phyloP scores from a whole-genome alignment of 37 sponge, comb jelly and placozoan genomes.

The Bolinopsis microptera region DNA sequence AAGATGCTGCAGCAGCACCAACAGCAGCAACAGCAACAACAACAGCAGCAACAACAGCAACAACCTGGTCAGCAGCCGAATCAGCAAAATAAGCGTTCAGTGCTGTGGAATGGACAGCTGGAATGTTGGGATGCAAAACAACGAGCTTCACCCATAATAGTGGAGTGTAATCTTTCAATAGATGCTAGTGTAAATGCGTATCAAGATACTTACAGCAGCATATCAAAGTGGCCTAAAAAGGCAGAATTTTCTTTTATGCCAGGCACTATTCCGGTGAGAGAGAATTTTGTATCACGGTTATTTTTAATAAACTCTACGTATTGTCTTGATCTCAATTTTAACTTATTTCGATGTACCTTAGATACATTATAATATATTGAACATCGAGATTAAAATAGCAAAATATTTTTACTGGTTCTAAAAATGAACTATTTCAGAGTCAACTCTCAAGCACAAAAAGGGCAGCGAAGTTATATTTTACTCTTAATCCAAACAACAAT shows the following conservation, averaged over 20 bases:
- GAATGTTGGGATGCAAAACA: constrained; percentile 12
- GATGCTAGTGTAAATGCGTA: neutral
- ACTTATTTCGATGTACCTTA: no score
- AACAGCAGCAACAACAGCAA: neutral
- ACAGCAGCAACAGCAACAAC: neutral
- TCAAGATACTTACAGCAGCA: neutral
- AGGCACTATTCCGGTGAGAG: constrained; percentile 22
- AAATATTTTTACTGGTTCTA: no score
- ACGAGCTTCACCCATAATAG: neutral
- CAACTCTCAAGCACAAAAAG: neutral
- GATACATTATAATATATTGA: no score
- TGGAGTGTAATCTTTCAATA: neutral
- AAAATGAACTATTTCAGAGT: neutral
- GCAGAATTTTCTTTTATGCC: constrained; percentile 25
- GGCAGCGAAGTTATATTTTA: neutral
- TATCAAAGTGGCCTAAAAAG: neutral
- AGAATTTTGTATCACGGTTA: no score
- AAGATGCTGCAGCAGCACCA: neutral
- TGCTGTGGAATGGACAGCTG: constrained; percentile 22
- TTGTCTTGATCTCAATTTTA: no score
- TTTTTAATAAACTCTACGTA: no score
- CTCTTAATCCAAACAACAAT: constrained; percentile 55
- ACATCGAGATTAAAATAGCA: no score
- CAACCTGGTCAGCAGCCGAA: neutral
- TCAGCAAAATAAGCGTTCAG: constrained; percentile 9